These are phyloP conservation scores for Drosophila subsilvestris DNA, from an alignment of 2,888 invertebrate genomes.

Conservation along the genomic window DNA sequence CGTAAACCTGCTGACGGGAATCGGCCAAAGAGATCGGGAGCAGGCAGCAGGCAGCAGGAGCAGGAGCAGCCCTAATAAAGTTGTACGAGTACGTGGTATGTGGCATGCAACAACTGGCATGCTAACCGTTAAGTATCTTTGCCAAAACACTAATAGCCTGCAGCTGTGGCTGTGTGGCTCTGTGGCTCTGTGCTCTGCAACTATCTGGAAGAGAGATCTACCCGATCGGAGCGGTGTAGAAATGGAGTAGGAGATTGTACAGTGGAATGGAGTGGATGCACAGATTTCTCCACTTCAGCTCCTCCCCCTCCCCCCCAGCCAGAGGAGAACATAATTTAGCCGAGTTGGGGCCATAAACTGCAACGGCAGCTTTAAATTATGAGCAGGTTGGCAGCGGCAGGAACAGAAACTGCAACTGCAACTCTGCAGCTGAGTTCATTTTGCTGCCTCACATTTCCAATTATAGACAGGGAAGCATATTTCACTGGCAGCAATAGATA, in stretches of 20 bases:
- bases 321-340: conserved; percentile 64
- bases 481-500: conserved; percentile 12
- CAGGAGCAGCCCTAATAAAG: conserved; percentile 47
- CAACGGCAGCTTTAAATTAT: conserved; percentile 67
- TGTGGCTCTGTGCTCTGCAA: conserved; percentile 34
- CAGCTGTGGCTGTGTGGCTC: conserved; percentile 55
- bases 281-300: neutral
- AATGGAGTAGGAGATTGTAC: conserved; percentile 10
- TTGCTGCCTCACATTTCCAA: conserved; percentile 66
- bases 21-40: conserved; percentile 18
- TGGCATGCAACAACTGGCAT: conserved; percentile 14
- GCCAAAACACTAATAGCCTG: conserved; percentile 62
- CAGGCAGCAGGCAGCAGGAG: neutral
- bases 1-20: conserved; percentile 58
- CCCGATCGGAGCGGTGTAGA: conserved; percentile 9
- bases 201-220: conserved; percentile 31
- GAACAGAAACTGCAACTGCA: conserved; percentile 29
- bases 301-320: neutral
- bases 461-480: conserved; percentile 66
- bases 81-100: conserved; percentile 27
- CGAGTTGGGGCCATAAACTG: conserved; percentile 72
- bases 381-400: conserved; percentile 52
- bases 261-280: neutral
- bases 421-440: conserved; percentile 63
- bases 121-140: conserved; percentile 51